Conservation (phyloP, 2,797 vertebrate genomes). For the Sarcoramphus papa region DNA sequence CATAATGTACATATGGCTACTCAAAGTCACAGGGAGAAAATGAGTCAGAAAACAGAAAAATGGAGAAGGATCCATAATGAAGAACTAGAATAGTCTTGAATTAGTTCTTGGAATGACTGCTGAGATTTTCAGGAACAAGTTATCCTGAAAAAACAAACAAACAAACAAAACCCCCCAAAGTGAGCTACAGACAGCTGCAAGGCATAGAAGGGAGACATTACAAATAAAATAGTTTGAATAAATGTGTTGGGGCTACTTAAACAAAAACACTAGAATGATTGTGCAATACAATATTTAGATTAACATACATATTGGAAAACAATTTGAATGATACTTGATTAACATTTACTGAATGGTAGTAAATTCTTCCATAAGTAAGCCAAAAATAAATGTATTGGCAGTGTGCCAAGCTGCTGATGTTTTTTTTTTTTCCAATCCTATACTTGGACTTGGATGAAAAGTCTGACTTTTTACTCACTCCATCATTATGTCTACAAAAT, state of each 20-base stretch:
- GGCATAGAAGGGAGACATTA: neutral
- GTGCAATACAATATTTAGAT: neutral
- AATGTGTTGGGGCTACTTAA: neutral
- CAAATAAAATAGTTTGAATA: neutral
- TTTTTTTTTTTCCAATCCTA: neutral
- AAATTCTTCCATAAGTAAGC: neutral
- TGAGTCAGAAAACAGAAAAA: neutral
- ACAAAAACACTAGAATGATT: neutral
- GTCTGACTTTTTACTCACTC: neutral
- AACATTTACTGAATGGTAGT: neutral
- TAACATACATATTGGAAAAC: neutral
- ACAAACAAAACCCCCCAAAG: neutral
- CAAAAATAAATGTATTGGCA: neutral
- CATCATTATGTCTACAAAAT: neutral
- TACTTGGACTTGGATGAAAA: neutral
- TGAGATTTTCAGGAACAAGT: neutral
- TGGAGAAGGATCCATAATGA: neutral
- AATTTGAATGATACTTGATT: neutral
- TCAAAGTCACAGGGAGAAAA: neutral
- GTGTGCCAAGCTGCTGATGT: neutral
- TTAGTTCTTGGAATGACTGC: fast-evolving
- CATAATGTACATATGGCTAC: neutral
- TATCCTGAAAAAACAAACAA: neutral
- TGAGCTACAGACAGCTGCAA: neutral
- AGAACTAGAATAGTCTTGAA: neutral